Evolutionary conservation across 2,888 invertebrate species (phyloP), one percentile per base, ranked within the genome.

Genomic region (Beris chalybata): DNA sequence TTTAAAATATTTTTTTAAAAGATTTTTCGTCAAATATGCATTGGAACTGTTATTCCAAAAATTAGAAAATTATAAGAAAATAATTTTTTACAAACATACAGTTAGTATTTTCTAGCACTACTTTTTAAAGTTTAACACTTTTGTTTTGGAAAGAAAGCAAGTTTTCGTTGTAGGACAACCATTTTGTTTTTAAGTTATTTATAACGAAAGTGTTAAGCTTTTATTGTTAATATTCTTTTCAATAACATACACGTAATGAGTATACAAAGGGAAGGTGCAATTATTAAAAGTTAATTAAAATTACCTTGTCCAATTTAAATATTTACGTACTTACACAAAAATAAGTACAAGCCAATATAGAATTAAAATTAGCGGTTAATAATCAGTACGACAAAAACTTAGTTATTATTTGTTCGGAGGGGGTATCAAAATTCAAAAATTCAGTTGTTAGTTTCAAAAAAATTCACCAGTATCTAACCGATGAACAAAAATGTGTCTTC

Each of bases 71-170:
- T 38, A 38, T 7, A 38, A 38, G 5, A 38, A 38, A 38, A 38
- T 38, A 7, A 38, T 38, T 61, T 59, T 61, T 44, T 64, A 66
- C 66, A 66, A 66, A 66, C 61, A 66, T 61, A 66, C 66, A 38
- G 59, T 61, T 66, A 61, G 66, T 61, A 66, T 52, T 58, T 3
- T 61, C 66, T 66, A 66, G 66, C 66, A 61, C 66, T 66, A 66
- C 66, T 47, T 43, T 53, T 48, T 31, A 58, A 54, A 65, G 65
- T 58, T 65, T 58, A 65, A 65, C 58, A 48, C 52, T 56, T 15
- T 50, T 48, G 31, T 4, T 57, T 9, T 57, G 29, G 5, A 2
- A 22, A 22, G 31, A 48, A 47, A 59, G 59, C 43, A 31, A 59
- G 43, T 38, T 9, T 22, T 22, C 22, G 22, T 22, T 22, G 22